A percentile compares a stretch with the other conserved stretches of the same genome.
phyloP scores from a whole-genome alignment of 2,797 vertebrate genomes.

The Clarias fuscus region DNA sequence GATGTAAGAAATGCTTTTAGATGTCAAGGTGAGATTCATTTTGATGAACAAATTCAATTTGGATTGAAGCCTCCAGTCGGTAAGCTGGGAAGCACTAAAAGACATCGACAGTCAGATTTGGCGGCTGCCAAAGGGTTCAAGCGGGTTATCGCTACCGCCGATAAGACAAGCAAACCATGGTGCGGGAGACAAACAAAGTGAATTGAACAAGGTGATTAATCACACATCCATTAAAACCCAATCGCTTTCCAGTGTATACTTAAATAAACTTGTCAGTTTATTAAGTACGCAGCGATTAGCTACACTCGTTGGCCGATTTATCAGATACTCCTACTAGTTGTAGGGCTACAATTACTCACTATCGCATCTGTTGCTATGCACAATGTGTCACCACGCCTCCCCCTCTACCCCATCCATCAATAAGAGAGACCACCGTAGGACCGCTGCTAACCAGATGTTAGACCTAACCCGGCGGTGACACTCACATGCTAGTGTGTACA shows the following conservation, averaged over 20 bases:
- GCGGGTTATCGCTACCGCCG: conserved; percentile 50
- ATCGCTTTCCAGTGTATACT: conserved; percentile 29
- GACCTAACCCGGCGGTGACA: not conserved
- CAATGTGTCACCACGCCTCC: not conserved
- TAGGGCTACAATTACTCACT: conserved; percentile 35
- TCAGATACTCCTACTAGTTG: conserved; percentile 26
- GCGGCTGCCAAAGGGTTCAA: conserved; percentile 37
- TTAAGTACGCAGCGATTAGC: not conserved
- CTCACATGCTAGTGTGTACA: not conserved
- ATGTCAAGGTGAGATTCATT: not conserved
- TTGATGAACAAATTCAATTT: not conserved
- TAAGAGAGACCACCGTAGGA: conserved; percentile 18
- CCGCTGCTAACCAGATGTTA: conserved; percentile 31
- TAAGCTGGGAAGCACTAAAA: not conserved
- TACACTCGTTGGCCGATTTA: conserved; percentile 10
- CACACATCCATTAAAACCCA: conserved; percentile 46
- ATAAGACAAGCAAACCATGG: conserved; percentile 61
- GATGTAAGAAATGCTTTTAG: not conserved
- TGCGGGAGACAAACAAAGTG: conserved; percentile 56
- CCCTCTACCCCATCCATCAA: conserved; percentile 26
- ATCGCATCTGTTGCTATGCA: conserved; percentile 22
- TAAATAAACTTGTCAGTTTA: conserved; percentile 2
- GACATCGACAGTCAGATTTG: not conserved
- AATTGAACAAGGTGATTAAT: conserved; percentile 66
- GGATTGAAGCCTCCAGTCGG: not conserved